Evolutionary conservation across 1,140 invertebrate genomes (phyloP), one percentile per base, ranked within the genome.

Genomic region (Elymnias hypermnestra): DNA sequence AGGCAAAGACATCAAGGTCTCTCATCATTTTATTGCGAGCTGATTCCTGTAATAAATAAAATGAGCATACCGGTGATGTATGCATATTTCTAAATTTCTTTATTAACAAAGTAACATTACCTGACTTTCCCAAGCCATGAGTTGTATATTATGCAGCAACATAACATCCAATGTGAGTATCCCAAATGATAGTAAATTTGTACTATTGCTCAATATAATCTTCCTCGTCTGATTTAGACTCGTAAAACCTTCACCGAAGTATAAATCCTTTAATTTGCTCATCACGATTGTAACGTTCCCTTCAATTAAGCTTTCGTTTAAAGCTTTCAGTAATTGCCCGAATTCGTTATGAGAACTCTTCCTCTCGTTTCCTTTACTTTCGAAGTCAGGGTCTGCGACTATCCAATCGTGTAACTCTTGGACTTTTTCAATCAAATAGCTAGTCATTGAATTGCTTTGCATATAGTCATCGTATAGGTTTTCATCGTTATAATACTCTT

Each of bases 121-220:
- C 68, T 87, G 82, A 58, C 83, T 87, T 53, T 88, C 86, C 81
- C 87, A 87, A 0, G 87, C 87, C 71, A 89, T 87, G 6, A 86
- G 62, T 54, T 90, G 89, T 22, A 90, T 88, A 61, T 90, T 90
- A 58, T 89, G 89, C 3, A 90, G 51, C 14, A 90, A 56, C 66
- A 90, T 87, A 0, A 90, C 81, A 59, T 90, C 89, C 45, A 90
- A 71, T 0, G 88, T 88, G 43, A 90, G 57, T 14, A 90, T 85
- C 0, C 88, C 89, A 47, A 90, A 89, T 0, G 89, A 89, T 0
- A 89, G 50, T 5, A 89, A 60, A 61, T 82, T 88, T 0, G 86
- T 85, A 3, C 73, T 79, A 38, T 88, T 88, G 6, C 71, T 82
- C 18, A 87, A 44, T 8, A 88, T 85, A 0, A 76, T 53, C 29